A percentile compares a stretch with the other conserved stretches of the same genome.
Evolutionary conservation across 2,113 vertebrate species (phyloP).

Genomic region (Stercorarius parasiticus): DNA sequence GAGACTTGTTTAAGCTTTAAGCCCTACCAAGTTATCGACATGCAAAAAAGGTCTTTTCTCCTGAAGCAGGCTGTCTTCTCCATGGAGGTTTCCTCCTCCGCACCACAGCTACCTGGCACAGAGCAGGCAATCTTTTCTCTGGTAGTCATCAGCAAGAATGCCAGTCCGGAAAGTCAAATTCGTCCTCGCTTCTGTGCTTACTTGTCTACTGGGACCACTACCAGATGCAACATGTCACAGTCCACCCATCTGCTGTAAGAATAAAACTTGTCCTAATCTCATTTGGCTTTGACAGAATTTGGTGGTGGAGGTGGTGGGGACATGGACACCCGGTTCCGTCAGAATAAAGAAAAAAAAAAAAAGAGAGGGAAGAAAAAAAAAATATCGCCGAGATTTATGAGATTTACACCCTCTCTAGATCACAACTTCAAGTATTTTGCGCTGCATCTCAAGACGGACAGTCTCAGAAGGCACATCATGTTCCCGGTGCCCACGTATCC

Average conservation of each 20-base stretch:
- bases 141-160: neutral
- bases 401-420: neutral
- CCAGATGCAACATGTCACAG: neutral
- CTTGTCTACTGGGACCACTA: neutral
- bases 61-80: neutral
- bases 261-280: neutral
- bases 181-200: neutral
- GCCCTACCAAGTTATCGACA: neutral
- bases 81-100: neutral
- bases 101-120: neutral
- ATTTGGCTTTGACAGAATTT: rapidly evolving
- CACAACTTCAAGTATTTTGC: neutral
- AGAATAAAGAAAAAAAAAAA: neutral
- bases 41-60: neutral
- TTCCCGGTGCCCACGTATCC: neutral
- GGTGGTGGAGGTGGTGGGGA: neutral
- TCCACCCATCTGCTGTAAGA: neutral
- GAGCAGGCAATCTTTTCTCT: no score
- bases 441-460: neutral
- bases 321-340: neutral
- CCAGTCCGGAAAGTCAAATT: neutral
- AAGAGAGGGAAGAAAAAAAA: neutral
- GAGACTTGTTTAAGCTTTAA: neutral
- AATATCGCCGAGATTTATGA: neutral
- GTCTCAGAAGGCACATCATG: neutral